Base-by-base conservation (phyloP, 92 coral and sea anemone genomes). In the Nematostella vectensis region DNA sequence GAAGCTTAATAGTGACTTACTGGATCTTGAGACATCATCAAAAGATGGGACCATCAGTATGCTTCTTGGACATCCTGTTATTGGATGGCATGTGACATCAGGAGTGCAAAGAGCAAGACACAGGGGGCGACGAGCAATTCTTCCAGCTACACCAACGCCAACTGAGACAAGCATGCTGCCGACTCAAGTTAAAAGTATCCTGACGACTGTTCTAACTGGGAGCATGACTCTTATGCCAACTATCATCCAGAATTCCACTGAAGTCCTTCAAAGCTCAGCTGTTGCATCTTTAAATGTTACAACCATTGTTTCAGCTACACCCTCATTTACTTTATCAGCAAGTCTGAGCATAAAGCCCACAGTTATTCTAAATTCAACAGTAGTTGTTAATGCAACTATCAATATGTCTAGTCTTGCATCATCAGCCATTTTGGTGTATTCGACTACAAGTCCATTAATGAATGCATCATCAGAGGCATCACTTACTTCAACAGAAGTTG, bases 21-120 rank as follows among this genome's bases (percentile, higher is more conserved):
- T 69, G 26, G 63, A 51, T 16, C 87, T 93, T 26, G 79, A 79
- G 37, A 36, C 73, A 26, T 67, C 29, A 29, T 72, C 96, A 0
- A 81, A 82, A 57, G 87, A 82, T 71, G 89, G 91, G 19, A 73
- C 80, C 18, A 65, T 75, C 2, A 76, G 81, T 40, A 39, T 68
- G 8, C 55, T 58, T 1, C 59, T 86, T 39, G 88, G 95, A 3
- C 58, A 51, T 50, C 83, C 88, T 29, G 80, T 87, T 11, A 72
- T 87, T 26, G 93, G 99, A 3, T 87, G 99, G 99, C 94, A 87
- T 65, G 63, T 87, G 19, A 71, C 82, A 26, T 82, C 96, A 44
- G 95, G 97, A 24, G 62, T 76, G 13, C 95, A 89, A 48, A 85
- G 63, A 51, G 67, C 65, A 15, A 83, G 52, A 47, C 89, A 56